These are phyloP conservation scores for Spermophilus dauricus DNA, from an alignment of 2,113 vertebrate species.

Conservation along the genomic window DNA sequence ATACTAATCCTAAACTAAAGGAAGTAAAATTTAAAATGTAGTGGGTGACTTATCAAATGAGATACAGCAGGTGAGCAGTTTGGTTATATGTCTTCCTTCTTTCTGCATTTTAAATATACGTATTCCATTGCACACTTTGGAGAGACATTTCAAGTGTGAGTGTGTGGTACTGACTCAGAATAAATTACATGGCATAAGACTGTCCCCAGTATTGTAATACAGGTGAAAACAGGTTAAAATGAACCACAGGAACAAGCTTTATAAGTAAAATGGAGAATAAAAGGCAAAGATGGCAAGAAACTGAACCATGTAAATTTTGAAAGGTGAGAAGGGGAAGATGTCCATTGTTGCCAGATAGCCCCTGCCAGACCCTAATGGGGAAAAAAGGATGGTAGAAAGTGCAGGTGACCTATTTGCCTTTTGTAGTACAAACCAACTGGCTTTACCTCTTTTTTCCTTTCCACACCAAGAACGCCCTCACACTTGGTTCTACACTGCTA, in stretches of 20 bases:
- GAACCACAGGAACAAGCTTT: neutral
- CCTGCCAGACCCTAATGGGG: neutral
- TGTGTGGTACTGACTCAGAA: neutral
- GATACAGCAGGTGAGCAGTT: neutral
- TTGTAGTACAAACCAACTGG: neutral
- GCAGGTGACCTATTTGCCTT: neutral
- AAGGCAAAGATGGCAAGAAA: neutral
- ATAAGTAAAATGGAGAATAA: neutral
- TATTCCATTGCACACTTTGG: neutral
- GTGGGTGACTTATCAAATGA: conserved; percentile 4
- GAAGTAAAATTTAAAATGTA: conserved; percentile 37
- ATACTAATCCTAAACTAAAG: neutral
- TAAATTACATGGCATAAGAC: neutral
- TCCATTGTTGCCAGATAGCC: neutral
- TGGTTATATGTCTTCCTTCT: neutral
- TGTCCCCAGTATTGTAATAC: neutral
- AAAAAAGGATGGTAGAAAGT: neutral
- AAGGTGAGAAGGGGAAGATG: neutral
- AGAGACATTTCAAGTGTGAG: neutral
- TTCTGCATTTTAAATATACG: conserved; percentile 6
- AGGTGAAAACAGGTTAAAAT: conserved; percentile 19
- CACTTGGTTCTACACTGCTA: conserved; percentile 1
- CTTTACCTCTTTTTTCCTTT: neutral
- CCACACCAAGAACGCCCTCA: neutral
- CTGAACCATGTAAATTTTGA: neutral